Conservation (phyloP, 2,113 vertebrate genomes). For the Psophia crepitans region DNA sequence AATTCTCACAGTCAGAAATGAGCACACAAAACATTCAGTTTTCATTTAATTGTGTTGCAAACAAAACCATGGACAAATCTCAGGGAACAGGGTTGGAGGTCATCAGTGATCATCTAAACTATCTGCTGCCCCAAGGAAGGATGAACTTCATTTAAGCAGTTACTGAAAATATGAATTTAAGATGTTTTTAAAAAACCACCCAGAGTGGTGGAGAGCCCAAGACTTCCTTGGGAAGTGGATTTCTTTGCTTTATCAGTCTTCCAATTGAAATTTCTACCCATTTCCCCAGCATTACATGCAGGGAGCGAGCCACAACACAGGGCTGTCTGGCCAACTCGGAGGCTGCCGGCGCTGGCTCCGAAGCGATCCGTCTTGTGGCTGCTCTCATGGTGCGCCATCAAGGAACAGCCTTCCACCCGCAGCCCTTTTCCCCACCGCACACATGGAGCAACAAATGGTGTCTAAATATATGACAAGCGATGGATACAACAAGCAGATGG, state of each 20-base stretch:
- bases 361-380: background rate
- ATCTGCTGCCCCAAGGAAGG: background rate
- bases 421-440: background rate
- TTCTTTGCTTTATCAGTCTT: background rate
- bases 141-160: background rate
- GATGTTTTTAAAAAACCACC: background rate
- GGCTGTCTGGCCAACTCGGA: background rate
- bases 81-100: background rate
- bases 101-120: background rate
- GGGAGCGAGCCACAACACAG: background rate
- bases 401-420: background rate
- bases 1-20: background rate
- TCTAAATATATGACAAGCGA: background rate
- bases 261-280: background rate
- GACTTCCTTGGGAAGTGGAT: background rate
- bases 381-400: rapidly evolving
- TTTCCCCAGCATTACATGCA: rapidly evolving
- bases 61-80: background rate
- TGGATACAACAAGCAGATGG: background rate
- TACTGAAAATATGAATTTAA: background rate
- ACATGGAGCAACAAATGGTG: slow-evolving; percentile 8
- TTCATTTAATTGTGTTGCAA: background rate
- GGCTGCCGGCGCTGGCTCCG: background rate
- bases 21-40: rapidly evolving
- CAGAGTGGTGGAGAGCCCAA: background rate